Evolutionary conservation across 2,113 vertebrate species (phyloP).

Genomic region (Psittacula cyanocephala): DNA sequence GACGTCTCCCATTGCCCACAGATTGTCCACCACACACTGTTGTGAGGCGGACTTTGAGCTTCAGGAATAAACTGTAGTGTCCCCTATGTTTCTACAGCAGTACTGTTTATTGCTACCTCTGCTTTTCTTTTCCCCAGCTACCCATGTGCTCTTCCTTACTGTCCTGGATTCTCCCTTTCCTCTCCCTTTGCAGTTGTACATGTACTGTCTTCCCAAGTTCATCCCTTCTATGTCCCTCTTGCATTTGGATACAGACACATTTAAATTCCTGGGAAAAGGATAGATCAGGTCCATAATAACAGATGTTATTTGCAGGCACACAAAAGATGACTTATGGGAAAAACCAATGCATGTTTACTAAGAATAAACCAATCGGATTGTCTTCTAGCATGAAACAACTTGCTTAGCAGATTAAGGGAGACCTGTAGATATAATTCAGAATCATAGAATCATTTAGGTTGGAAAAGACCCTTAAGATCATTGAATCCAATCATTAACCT

Average conservation of each 20-base stretch:
- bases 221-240: background rate
- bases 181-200: background rate
- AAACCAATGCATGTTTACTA: background rate
- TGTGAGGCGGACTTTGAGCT: background rate
- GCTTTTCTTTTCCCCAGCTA: background rate
- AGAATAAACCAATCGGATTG: background rate
- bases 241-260: background rate
- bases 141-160: background rate
- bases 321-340: background rate
- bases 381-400: background rate
- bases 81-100: background rate
- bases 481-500: background rate
- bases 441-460: background rate
- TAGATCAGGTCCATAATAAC: background rate
- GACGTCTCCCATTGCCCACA: background rate
- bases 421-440: background rate
- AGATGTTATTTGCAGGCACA: background rate
- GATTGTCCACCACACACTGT: background rate
- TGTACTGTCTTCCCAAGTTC: background rate
- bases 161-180: background rate
- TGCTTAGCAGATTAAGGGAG: background rate
- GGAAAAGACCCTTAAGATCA: background rate
- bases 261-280: background rate
- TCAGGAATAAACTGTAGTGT: background rate
- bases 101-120: background rate